phyloP scores from a whole-genome alignment of 2,888 invertebrate species.

The Cantharis rustica region DNA sequence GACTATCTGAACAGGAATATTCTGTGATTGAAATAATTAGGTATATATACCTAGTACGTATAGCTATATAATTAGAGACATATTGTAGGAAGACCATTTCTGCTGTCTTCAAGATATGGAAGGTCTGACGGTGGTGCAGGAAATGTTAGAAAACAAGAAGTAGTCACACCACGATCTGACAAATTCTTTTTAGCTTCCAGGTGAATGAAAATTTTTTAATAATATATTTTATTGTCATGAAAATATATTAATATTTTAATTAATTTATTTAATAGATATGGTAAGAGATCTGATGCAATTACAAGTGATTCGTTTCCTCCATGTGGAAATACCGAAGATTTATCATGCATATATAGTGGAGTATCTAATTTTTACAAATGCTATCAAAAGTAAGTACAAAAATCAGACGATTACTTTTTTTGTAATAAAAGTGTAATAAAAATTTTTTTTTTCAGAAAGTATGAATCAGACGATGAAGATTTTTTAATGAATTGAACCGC shows the following conservation, averaged over 20 bases:
- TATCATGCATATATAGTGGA: slow-evolving; percentile 59
- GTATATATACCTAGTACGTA: too few relatives aligned
- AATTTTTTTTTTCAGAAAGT: slow-evolving; percentile 39
- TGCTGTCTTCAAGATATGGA: slow-evolving; percentile 48
- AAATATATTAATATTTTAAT: background rate
- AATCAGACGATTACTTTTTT: background rate
- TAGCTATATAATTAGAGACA: background rate
- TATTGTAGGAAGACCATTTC: slow-evolving; percentile 38
- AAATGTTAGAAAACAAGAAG: slow-evolving; percentile 38
- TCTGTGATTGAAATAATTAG: too few relatives aligned
- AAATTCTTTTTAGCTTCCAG: slow-evolving; percentile 50
- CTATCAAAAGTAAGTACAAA: slow-evolving; percentile 54
- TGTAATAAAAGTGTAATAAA: background rate
- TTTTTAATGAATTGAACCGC: slow-evolving; percentile 39
- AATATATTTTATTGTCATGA: too few relatives aligned
- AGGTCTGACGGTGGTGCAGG: slow-evolving; percentile 38
- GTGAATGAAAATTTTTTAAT: slow-evolving; percentile 28
- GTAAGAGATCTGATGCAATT: slow-evolving; percentile 48
- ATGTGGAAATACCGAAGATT: slow-evolving; percentile 36
- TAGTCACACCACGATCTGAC: slow-evolving; percentile 46
- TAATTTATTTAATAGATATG: slow-evolving; percentile 42
- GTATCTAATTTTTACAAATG: slow-evolving; percentile 60
- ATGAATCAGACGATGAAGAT: slow-evolving; percentile 35
- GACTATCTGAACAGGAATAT: too few relatives aligned
- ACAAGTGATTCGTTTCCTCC: slow-evolving; percentile 35